Percentiles rank a stretch among this genome's conserved stretches.
phyloP scores from a whole-genome alignment of 2,113 vertebrate species.

The Nothoprocta pentlandii region DNA sequence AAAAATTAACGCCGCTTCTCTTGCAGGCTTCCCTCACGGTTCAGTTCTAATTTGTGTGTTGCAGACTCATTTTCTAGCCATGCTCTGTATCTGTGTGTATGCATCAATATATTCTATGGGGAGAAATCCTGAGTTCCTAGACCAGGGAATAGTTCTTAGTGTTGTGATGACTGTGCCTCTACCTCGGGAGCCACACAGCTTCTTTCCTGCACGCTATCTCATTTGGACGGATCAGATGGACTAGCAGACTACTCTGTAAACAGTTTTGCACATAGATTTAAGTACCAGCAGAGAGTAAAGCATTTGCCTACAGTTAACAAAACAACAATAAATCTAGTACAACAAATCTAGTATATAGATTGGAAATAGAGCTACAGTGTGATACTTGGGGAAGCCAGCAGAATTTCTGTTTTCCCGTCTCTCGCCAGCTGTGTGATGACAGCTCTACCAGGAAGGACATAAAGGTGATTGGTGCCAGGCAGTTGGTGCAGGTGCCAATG shows the following conservation, averaged over 20 bases:
- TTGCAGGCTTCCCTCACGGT: background rate
- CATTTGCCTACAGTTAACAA: background rate
- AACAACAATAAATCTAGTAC: background rate
- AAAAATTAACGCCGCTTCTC: background rate
- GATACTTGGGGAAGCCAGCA: background rate
- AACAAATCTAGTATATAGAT: too few species aligned
- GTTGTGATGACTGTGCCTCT: background rate
- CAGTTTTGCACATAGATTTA: background rate
- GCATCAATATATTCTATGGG: background rate
- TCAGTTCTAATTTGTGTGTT: background rate
- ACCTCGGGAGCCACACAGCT: background rate
- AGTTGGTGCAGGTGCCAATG: background rate
- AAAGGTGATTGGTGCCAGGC: too few species aligned
- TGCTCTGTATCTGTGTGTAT: too few species aligned
- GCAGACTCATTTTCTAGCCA: background rate
- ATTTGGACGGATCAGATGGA: too few species aligned
- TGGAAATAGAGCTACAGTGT: background rate
- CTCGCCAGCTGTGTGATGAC: background rate
- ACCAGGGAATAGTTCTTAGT: background rate
- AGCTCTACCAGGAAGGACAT: too few species aligned
- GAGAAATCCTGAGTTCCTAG: background rate
- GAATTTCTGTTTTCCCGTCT: background rate
- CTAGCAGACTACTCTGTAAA: too few species aligned
- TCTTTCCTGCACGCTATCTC: background rate
- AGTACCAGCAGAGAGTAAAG: background rate